Evolutionary conservation across 2,113 vertebrate species (phyloP).

Genomic region (Poeciliopsis turrubarensis): DNA sequence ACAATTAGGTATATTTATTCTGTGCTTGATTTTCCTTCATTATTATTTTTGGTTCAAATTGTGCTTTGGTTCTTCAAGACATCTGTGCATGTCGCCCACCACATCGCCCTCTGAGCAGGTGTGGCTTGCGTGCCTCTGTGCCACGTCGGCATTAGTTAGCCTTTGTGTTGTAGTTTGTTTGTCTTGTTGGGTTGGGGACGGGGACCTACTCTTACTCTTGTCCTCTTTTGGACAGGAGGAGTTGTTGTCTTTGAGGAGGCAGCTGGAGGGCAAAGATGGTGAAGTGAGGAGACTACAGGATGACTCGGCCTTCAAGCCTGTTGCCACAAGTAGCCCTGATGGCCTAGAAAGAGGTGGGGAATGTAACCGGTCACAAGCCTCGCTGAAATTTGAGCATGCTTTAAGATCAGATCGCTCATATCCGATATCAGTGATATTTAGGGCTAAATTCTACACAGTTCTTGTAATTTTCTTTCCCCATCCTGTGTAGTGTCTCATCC

Average conservation of each 20-base stretch:
- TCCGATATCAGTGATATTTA: neutral
- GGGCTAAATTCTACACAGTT: constrained; percentile 13
- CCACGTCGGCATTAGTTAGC: constrained; percentile 53
- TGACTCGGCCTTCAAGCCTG: constrained; percentile 81
- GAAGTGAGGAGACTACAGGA: constrained; percentile 89
- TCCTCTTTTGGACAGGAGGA: constrained; percentile 85
- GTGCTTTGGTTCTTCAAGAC: constrained; percentile 5
- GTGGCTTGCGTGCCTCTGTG: constrained; percentile 39
- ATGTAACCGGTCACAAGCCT: constrained; percentile 2
- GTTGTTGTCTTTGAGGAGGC: constrained; percentile 85
- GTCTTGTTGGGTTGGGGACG: constrained; percentile 29
- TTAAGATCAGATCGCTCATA: constrained; percentile 19
- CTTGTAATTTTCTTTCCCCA: constrained; percentile 62
- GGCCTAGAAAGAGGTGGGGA: constrained; percentile 86
- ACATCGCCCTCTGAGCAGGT: constrained; percentile 48
- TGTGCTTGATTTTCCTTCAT: constrained; percentile 23
- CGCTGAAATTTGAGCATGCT: constrained; percentile 16
- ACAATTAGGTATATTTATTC: neutral
- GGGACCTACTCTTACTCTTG: constrained; percentile 37
- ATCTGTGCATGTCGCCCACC: constrained; percentile 20
- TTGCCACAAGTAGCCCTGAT: constrained; percentile 77
- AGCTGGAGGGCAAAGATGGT: constrained; percentile 88
- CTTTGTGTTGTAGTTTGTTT: constrained; percentile 67
- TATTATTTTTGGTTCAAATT: constrained; percentile 12
- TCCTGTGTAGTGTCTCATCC: constrained; percentile 86